These are phyloP conservation scores for Argopecten irradians DNA, from an alignment of 1,140 invertebrate genomes.

Conservation along the genomic window DNA sequence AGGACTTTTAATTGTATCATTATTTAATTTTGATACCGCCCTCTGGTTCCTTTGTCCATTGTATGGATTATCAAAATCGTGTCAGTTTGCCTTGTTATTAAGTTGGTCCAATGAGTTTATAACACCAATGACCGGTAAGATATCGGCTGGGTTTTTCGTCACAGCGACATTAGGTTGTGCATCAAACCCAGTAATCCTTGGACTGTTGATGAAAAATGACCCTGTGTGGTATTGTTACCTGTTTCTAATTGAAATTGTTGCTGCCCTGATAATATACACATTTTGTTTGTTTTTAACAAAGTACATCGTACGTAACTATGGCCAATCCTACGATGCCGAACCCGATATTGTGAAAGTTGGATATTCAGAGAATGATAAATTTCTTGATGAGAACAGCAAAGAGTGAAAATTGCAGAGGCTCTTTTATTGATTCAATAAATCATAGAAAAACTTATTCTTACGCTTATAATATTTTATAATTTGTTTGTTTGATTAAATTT, in stretches of 20 bases:
- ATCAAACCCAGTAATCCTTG: neutral
- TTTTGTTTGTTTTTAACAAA: neutral
- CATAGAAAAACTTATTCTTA: too few species aligned
- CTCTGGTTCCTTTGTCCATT: neutral
- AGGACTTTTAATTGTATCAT: neutral
- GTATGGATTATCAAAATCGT: neutral
- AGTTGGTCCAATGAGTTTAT: neutral
- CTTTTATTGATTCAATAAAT: too few species aligned
- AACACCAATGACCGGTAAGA: neutral
- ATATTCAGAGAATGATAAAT: neutral
- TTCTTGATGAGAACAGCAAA: neutral
- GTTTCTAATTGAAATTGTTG: neutral
- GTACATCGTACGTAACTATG: neutral
- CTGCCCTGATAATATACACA: neutral
- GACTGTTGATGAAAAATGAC: neutral
- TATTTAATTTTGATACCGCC: neutral
- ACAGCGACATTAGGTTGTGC: neutral
- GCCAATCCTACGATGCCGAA: neutral
- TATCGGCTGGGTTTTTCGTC: neutral
- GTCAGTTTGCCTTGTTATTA: neutral
- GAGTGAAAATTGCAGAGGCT: neutral
- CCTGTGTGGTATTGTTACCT: neutral
- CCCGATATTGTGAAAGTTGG: neutral
- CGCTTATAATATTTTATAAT: too few species aligned
- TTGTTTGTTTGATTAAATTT: too few species aligned